phyloP scores from a whole-genome alignment of 2,888 invertebrate genomes.

The Clunio marinus region DNA sequence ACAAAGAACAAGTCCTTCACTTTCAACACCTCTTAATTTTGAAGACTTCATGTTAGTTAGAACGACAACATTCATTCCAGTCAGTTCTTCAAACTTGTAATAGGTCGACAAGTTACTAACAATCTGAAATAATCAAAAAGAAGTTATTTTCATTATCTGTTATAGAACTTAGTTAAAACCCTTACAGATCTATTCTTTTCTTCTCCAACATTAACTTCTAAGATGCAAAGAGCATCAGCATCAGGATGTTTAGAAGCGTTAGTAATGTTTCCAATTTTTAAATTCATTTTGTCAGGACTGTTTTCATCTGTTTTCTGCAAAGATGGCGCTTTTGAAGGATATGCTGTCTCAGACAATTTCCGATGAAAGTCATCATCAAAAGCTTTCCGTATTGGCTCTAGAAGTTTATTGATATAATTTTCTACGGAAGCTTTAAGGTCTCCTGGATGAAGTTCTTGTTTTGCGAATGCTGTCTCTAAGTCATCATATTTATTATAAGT shows the following conservation, averaged over 20 bases:
- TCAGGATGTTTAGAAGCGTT: conserved; percentile 84
- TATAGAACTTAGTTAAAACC: background rate
- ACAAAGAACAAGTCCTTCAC: conserved; percentile 91
- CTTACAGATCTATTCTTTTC: conserved; percentile 59
- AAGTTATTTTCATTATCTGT: background rate
- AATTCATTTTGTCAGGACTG: conserved; percentile 73
- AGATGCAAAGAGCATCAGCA: conserved; percentile 87
- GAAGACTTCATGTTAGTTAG: conserved; percentile 95
- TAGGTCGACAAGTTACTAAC: conserved; percentile 90
- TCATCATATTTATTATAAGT: conserved; percentile 67
- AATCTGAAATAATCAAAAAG: conserved; percentile 46
- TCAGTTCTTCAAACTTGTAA: conserved; percentile 85
- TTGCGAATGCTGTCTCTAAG: conserved; percentile 77
- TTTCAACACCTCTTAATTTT: conserved; percentile 89
- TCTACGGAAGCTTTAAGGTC: conserved; percentile 87
- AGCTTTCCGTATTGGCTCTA: conserved; percentile 82
- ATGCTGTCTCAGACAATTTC: conserved; percentile 74
- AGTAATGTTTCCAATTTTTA: conserved; percentile 81
- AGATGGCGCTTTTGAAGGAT: conserved; percentile 62
- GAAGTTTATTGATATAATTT: conserved; percentile 74
- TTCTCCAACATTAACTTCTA: conserved; percentile 87
- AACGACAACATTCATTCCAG: conserved; percentile 83
- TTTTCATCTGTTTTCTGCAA: conserved; percentile 51
- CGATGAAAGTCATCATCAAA: conserved; percentile 69
- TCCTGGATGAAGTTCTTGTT: conserved; percentile 82